Evolutionary conservation across 2,888 invertebrate species (phyloP).

Genomic region (Macrophya annulata): DNA sequence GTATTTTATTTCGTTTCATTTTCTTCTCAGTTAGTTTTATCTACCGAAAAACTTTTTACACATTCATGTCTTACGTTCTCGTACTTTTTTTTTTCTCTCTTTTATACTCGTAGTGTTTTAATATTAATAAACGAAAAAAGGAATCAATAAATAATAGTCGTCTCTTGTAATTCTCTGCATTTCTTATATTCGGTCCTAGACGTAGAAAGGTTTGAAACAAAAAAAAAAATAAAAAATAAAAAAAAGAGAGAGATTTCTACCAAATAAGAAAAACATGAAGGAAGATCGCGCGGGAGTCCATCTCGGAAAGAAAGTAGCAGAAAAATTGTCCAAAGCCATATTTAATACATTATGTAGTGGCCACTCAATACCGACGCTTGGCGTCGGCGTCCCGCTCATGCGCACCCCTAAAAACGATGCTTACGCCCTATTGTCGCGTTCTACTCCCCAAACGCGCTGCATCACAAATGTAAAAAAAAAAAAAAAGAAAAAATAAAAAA

Average conservation of each 20-base stretch:
- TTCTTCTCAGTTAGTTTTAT: background rate
- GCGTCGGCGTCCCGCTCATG: constrained; percentile 64
- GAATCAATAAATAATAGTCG: background rate
- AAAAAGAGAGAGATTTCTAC: too few species aligned
- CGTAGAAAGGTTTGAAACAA: background rate
- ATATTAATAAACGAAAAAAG: constrained; percentile 3
- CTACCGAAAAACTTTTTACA: background rate
- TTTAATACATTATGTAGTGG: constrained; percentile 61
- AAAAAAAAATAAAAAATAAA: too few species aligned
- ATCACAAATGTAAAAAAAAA: background rate
- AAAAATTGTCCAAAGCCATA: constrained; percentile 40
- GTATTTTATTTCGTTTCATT: background rate
- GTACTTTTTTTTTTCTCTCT: background rate
- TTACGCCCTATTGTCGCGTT: constrained; percentile 59
- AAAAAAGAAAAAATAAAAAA: too few species aligned
- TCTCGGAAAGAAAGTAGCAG: background rate
- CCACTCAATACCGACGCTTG: constrained; percentile 64
- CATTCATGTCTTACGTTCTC: background rate
- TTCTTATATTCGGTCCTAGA: background rate
- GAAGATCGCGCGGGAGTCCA: background rate
- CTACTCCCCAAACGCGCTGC: constrained; percentile 3
- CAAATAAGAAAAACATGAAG: background rate
- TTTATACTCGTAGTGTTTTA: background rate
- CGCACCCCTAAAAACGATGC: constrained; percentile 62
- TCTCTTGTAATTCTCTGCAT: background rate